A percentile compares a stretch with the other conserved stretches of the same genome.
These are phyloP conservation scores for Tolmerus cingulatus DNA, from an alignment of 2,888 invertebrate genomes.

Conservation along the genomic window DNA sequence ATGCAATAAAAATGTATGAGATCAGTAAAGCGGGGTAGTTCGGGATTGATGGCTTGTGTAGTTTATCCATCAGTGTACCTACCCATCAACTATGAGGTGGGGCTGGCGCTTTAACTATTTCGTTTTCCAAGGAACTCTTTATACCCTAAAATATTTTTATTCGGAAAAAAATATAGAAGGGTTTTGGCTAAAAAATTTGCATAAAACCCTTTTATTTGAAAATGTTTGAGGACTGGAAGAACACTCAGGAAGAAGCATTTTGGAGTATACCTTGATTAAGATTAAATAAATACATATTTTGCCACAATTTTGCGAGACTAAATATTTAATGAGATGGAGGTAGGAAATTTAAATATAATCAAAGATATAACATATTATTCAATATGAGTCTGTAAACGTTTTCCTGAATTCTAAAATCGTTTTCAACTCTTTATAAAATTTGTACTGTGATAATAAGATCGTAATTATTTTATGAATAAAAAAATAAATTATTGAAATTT, in stretches of 20 bases:
- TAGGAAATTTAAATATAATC: no score
- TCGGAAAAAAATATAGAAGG: background rate
- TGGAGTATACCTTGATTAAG: background rate
- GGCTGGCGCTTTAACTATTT: background rate
- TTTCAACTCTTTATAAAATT: no score
- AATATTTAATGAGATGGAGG: no score
- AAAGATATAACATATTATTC: no score
- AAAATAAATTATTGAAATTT: no score
- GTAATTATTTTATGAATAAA: no score
- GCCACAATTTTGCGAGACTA: no score
- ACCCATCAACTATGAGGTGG: background rate
- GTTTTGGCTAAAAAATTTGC: background rate
- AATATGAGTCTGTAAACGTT: no score
- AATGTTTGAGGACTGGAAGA: background rate
- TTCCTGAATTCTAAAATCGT: no score
- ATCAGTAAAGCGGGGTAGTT: constrained; percentile 42
- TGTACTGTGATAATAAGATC: no score
- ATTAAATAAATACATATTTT: no score
- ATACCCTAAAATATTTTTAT: background rate
- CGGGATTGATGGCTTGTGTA: constrained; percentile 17
- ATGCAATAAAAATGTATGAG: constrained; percentile 52
- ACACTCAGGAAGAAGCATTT: background rate
- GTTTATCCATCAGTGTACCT: constrained; percentile 13
- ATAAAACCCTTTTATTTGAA: background rate
- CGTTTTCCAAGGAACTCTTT: background rate